These are phyloP conservation scores for Adelges cooleyi DNA, from an alignment of 1,140 invertebrate genomes.

Conservation along the genomic window DNA sequence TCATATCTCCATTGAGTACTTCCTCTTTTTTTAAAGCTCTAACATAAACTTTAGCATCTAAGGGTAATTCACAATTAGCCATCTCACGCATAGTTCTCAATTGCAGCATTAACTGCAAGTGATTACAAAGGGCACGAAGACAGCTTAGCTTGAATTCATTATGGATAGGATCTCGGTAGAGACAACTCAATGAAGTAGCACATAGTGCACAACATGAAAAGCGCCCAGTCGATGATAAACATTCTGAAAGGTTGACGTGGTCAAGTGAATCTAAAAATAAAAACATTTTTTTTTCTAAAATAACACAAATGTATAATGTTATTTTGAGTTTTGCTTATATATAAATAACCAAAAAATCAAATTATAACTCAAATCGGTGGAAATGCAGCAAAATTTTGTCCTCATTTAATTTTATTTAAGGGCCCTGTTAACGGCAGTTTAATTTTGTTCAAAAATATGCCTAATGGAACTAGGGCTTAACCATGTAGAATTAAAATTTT, in stretches of 20 bases:
- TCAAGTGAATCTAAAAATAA: not conserved
- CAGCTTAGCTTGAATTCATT: not conserved
- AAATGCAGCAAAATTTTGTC: too few relatives aligned
- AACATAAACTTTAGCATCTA: slow-evolving; percentile 21
- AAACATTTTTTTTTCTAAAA: too few relatives aligned
- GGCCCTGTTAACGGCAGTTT: too few relatives aligned
- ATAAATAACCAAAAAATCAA: too few relatives aligned
- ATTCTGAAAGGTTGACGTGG: not conserved
- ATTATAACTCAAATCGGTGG: too few relatives aligned
- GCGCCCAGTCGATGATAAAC: slow-evolving; percentile 4
- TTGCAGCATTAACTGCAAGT: slow-evolving; percentile 17
- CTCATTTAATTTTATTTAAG: too few relatives aligned
- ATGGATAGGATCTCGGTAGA: slow-evolving; percentile 1
- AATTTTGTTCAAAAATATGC: too few relatives aligned
- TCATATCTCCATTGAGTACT: slow-evolving; percentile 6
- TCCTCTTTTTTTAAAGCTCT: slow-evolving; percentile 16
- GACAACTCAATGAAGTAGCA: slow-evolving; percentile 10
- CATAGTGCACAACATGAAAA: slow-evolving; percentile 24
- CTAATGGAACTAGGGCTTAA: too few relatives aligned
- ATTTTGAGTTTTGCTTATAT: too few relatives aligned
- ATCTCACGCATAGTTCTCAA: slow-evolving; percentile 13
- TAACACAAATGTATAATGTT: too few relatives aligned
- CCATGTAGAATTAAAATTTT: too few relatives aligned
- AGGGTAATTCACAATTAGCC: slow-evolving; percentile 20
- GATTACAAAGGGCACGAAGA: slow-evolving; percentile 2